Evolutionary conservation across 1,140 invertebrate genomes (phyloP).

Genomic region (Trachymyrmex cornetzi): DNA sequence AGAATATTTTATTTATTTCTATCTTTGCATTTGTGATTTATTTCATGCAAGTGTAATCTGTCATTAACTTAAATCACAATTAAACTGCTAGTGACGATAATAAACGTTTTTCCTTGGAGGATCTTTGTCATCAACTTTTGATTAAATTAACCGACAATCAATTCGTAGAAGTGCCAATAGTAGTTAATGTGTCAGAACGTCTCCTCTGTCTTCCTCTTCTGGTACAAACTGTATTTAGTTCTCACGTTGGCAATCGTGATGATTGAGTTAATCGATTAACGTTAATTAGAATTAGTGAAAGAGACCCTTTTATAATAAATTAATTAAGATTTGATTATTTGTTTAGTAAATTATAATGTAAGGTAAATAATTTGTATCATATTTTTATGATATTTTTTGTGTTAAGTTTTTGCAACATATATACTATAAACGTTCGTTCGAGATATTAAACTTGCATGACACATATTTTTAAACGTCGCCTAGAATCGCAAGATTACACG

Average conservation of each 20-base stretch:
- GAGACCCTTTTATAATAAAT: too few relatives aligned
- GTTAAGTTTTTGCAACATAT: neutral
- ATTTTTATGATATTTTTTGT: neutral
- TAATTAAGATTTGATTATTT: neutral
- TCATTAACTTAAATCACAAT: neutral
- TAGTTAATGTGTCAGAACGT: too few relatives aligned
- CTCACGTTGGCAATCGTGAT: too few relatives aligned
- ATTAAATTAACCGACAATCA: too few relatives aligned
- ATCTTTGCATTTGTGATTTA: neutral
- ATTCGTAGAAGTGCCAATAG: too few relatives aligned
- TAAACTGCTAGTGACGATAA: neutral
- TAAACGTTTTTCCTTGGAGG: neutral
- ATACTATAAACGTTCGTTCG: neutral
- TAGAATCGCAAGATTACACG: neutral
- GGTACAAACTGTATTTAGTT: too few relatives aligned
- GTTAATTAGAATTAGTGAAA: too few relatives aligned
- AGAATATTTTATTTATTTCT: neutral
- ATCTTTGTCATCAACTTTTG: too few relatives aligned
- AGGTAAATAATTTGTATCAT: neutral
- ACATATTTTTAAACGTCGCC: neutral
- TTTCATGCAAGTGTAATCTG: neutral
- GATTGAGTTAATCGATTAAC: too few relatives aligned
- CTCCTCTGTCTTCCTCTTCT: too few relatives aligned
- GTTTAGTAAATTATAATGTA: neutral
- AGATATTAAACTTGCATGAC: neutral